These are phyloP conservation scores for Agelas oroides DNA, from an alignment of 37 sponge, comb jelly and placozoan genomes.

Conservation along the genomic window DNA sequence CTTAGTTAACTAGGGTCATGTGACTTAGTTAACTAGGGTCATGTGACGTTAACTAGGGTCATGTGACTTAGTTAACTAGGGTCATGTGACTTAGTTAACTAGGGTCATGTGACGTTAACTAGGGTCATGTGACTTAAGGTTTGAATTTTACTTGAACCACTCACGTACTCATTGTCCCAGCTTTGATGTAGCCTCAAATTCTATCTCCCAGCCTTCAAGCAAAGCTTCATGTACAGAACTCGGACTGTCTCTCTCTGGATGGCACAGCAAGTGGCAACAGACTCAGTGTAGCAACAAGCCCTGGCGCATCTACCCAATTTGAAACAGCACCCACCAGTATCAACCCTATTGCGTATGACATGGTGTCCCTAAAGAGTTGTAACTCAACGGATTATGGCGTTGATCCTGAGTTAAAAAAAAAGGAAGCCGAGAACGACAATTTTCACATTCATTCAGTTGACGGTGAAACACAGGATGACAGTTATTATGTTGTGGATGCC, in stretches of 20 bases:
- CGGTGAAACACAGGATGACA: constrained; percentile 34
- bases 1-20: too few relatives aligned
- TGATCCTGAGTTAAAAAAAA: constrained; percentile 19
- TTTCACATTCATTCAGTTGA: constrained; percentile 2
- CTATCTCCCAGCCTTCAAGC: constrained; percentile 25
- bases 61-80: too few relatives aligned
- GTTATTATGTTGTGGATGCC: constrained; percentile 48
- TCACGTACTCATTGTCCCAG: too few relatives aligned
- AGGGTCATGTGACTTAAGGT: too few relatives aligned
- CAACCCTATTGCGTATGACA: neutral
- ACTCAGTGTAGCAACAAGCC: neutral
- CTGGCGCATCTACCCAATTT: neutral
- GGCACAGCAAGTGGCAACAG: neutral
- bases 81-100: too few relatives aligned
- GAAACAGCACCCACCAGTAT: neutral
- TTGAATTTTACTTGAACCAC: too few relatives aligned
- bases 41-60: too few relatives aligned
- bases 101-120: too few relatives aligned
- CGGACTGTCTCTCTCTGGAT: neutral
- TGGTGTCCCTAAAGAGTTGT: neutral
- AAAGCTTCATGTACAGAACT: constrained; percentile 27
- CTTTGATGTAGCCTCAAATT: too few relatives aligned
- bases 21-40: too few relatives aligned
- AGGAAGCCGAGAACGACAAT: neutral
- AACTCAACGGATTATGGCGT: constrained; percentile 36